Evolutionary conservation across 2,797 vertebrate genomes (phyloP).

Genomic region (Ceryle rudis): DNA sequence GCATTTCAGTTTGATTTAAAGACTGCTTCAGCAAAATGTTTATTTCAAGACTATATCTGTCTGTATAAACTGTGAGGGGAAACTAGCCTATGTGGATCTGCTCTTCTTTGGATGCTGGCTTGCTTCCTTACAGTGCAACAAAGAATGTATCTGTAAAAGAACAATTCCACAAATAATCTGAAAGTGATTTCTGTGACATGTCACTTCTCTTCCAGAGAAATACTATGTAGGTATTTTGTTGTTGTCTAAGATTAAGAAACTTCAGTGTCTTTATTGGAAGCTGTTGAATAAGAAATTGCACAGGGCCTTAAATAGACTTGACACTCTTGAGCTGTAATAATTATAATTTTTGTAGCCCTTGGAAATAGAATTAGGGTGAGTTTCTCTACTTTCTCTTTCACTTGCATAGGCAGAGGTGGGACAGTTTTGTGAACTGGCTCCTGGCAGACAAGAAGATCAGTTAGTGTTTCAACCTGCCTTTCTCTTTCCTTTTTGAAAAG

Average conservation of each 20-base stretch:
- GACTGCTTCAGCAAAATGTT: not conserved
- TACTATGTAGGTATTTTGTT: not conserved
- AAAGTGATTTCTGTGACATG: not conserved
- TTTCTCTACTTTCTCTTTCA: not conserved
- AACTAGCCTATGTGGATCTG: fast-evolving
- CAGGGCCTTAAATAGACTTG: not conserved
- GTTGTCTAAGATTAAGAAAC: not conserved
- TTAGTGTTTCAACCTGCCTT: not conserved
- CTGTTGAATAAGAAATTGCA: not conserved
- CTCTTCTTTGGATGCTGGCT: not conserved
- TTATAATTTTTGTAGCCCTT: not conserved
- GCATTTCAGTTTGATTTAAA: not conserved
- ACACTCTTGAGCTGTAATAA: not conserved
- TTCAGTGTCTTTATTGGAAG: not conserved
- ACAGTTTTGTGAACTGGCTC: not conserved
- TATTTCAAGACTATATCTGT: not conserved
- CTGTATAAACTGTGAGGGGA: not conserved
- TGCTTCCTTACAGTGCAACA: not conserved
- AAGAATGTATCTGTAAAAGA: not conserved
- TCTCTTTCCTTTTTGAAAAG: not conserved
- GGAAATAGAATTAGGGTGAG: not conserved
- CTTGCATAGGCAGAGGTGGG: not conserved
- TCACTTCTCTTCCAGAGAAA: not conserved
- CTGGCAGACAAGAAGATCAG: not conserved
- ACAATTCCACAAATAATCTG: not conserved